Base-by-base conservation (phyloP, 2,113 vertebrate genomes). In the Caracal caracal region DNA sequence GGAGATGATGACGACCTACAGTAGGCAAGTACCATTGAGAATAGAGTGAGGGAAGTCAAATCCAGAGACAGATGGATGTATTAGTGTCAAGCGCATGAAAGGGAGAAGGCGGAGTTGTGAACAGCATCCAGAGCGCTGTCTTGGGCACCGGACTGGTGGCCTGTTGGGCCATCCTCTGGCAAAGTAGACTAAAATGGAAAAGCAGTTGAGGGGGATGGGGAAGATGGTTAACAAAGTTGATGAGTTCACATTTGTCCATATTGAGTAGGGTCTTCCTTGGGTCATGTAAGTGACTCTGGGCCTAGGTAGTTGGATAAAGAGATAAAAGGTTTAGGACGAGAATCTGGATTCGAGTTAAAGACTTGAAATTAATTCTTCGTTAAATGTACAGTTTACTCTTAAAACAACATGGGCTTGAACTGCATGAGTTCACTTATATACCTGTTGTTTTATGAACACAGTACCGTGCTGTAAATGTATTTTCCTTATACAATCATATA, bases 311-410 rank as follows among this genome's bases (percentile, higher is more conserved):
- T 56, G 12, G 19, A 16, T 86, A 65, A 89, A 56, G 8, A 78
- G 1, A 93, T 13, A 19, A 0, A 61, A 86, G 2, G 11, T 76
- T 88, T 90, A 66, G 33, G 11, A 78, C 35, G 30, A 90, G 40
- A 75, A 33, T 89, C 61, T 56, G 35, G 24, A 80, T 79, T 82
- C 24, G 24, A 90, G 16, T 79, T 82, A 90, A 3, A 79, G 40
- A 28, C 7, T 47, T 93, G 5, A 78, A 61, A 81, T 61, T 85
- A 8, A 68, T 90, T 88, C n/a, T 95, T 71, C 82, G 89, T 49
- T 70, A 93, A 95, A 86, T 53, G 6, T 35, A 78, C 6, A 8
- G 40, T 28, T 47, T 40, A 47, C 13, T 0, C 7, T 28, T 47
- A 26, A 75, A 75, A 47, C 40, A 75, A 28, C 37, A 10, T 75